Evolutionary conservation across 1,140 invertebrate genomes (phyloP).

Genomic region (Arctopsyche grandis): DNA sequence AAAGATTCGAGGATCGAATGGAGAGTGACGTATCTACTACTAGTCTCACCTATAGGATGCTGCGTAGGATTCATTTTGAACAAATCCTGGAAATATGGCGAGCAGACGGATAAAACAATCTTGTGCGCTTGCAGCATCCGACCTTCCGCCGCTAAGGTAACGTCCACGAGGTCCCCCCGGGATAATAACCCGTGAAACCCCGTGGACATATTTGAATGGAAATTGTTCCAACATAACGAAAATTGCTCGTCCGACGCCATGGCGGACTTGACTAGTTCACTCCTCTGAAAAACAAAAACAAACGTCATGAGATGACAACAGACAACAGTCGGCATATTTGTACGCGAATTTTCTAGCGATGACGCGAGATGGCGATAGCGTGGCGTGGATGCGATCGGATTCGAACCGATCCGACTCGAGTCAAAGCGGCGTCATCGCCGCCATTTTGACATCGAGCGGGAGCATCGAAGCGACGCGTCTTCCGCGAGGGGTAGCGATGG

Average conservation of each 20-base stretch:
- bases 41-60: conserved; percentile 68
- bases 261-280: conserved; percentile 62
- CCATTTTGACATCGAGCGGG: background rate
- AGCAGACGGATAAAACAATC: conserved; percentile 85
- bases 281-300: conserved; percentile 37
- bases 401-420: background rate
- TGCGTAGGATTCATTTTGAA: conserved; percentile 75
- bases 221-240: conserved; percentile 82
- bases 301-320: background rate
- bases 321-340: background rate
- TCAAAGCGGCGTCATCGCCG: conserved; percentile 1
- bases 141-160: conserved; percentile 83
- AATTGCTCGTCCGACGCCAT: conserved; percentile 80
- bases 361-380: background rate
- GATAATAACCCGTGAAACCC: conserved; percentile 78
- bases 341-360: background rate
- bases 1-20: too few species aligned
- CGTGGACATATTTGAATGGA: conserved; percentile 77
- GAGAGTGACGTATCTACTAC: background rate
- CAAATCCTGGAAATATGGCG: conserved; percentile 85
- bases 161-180: conserved; percentile 82
- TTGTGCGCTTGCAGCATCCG: conserved; percentile 83
- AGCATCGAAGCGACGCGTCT: too few species aligned
- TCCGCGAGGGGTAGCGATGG: background rate
- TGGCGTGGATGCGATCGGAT: background rate